Evolutionary conservation across 2,797 vertebrate species (phyloP), one percentile per base, ranked within the genome.

Genomic region (Crocodylus rhombifer): DNA sequence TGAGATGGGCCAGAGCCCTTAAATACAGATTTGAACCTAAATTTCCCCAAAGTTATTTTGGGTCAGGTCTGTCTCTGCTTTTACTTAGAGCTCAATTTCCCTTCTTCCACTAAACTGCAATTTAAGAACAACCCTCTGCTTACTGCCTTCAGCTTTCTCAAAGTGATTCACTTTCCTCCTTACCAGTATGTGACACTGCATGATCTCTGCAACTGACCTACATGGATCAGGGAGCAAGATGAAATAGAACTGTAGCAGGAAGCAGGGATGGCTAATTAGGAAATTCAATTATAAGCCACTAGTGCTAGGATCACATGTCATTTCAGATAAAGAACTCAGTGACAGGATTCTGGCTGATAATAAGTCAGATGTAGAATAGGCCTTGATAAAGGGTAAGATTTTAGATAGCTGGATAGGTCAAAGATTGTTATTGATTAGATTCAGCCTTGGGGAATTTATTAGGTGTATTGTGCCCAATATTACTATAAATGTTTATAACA

Each of bases 91-190:
- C 1, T 0, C 84, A n/a, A 1, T 74, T 82, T 77, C 14, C 36
- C 7, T 77, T 80, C 93, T 64, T 61, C 30, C 58, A 2, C 25
- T 75, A 16, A 5, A 14, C 2, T 80, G 14, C 69, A 5, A 23
- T 0, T 0, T 42, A 17, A n/a, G 21, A 82, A 84, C 71, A 93
- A 83, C 1, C 63, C 4, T 1, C 0, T 23, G 2, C 25, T 8
- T 0, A 61, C 76, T 84, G 87, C 9, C 74, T 58, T 28, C 1
- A 51, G 5, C 55, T 77, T 89, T 65, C 64, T 71, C 80, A 60
- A 60, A 90, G 17, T 5, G 3, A 78, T 62, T 58, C 1, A 62
- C 77, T 14, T 84, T 58, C 0, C 17, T 86, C 80, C 65, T 75
- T 84, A 67, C 12, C 3, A 12, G 5, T 75, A 14, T 6, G 1